Conservation (phyloP, 2,797 vertebrate species). For the Astyanax mexicanus region DNA sequence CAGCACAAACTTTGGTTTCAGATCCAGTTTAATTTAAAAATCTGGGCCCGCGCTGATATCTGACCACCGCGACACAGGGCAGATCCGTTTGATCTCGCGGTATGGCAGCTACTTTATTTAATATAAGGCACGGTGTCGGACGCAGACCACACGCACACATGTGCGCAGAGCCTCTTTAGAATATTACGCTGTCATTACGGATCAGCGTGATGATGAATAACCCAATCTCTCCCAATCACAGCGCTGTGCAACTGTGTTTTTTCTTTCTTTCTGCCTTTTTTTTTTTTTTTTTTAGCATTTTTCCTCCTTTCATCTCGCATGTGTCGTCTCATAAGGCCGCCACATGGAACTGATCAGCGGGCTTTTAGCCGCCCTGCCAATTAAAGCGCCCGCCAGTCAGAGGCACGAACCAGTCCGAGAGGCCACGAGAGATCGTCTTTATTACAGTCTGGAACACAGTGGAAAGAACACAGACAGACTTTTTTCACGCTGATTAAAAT, state of each 20-base stretch:
- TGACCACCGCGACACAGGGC: not conserved
- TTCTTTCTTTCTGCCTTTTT: no score
- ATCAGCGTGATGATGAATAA: conserved; percentile 40
- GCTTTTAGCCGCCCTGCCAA: conserved; percentile 44
- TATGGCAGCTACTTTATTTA: conserved; percentile 26
- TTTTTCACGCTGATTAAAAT: no score
- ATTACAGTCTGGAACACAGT: no score
- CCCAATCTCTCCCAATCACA: conserved; percentile 1
- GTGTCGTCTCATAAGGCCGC: conserved; percentile 20
- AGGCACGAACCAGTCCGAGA: conserved; percentile 21
- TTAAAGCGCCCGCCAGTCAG: conserved; percentile 29
- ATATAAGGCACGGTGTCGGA: not conserved
- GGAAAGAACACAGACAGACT: no score
- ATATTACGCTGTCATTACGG: conserved; percentile 38
- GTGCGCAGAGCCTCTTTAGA: not conserved
- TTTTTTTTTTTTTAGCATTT: no score
- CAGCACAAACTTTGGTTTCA: conserved; percentile 9
- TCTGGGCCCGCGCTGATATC: conserved; percentile 5
- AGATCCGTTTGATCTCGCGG: conserved; percentile 22
- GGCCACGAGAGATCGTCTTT: no score
- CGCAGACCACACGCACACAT: conserved; percentile 11
- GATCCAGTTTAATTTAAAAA: not conserved
- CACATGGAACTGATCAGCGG: conserved; percentile 59
- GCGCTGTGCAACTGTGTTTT: not conserved
- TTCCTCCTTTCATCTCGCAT: conserved; percentile 27